These are phyloP conservation scores for Cervus canadensis DNA, from an alignment of 2,113 vertebrate genomes.

Conservation along the genomic window DNA sequence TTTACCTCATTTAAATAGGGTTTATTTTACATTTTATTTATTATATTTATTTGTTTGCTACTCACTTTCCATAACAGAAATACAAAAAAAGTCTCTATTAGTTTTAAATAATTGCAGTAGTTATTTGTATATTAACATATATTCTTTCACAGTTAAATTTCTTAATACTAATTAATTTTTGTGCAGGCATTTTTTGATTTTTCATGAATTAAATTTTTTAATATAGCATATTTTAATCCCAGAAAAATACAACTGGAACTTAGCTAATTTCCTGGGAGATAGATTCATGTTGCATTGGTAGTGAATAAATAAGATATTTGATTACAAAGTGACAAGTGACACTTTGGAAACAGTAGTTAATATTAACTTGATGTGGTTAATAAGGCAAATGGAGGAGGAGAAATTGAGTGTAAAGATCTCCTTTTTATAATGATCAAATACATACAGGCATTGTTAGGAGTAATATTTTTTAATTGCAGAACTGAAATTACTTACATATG, in stretches of 20 bases:
- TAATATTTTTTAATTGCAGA: slow-evolving; percentile 66
- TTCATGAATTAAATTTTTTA: neutral
- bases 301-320: slow-evolving; percentile 77
- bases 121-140: neutral
- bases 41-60: neutral
- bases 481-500: slow-evolving; percentile 33
- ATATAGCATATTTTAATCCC: slow-evolving; percentile 20
- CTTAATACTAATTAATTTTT: neutral
- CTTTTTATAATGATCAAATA: slow-evolving; percentile 51
- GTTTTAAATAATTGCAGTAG: neutral
- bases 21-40: neutral
- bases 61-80: neutral
- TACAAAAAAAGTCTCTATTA: neutral
- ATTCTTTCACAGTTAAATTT: neutral
- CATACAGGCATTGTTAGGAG: slow-evolving; percentile 19
- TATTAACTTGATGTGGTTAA: slow-evolving; percentile 76
- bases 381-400: slow-evolving; percentile 63
- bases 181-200: neutral
- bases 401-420: slow-evolving; percentile 65
- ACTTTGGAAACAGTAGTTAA: slow-evolving; percentile 76
- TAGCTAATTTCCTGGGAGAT: slow-evolving; percentile 62
- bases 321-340: slow-evolving; percentile 79
- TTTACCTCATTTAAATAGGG: neutral
- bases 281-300: slow-evolving; percentile 69
- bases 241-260: slow-evolving; percentile 62